phyloP scores from a whole-genome alignment of 2,113 vertebrate genomes.

The Bothrops jararaca region DNA sequence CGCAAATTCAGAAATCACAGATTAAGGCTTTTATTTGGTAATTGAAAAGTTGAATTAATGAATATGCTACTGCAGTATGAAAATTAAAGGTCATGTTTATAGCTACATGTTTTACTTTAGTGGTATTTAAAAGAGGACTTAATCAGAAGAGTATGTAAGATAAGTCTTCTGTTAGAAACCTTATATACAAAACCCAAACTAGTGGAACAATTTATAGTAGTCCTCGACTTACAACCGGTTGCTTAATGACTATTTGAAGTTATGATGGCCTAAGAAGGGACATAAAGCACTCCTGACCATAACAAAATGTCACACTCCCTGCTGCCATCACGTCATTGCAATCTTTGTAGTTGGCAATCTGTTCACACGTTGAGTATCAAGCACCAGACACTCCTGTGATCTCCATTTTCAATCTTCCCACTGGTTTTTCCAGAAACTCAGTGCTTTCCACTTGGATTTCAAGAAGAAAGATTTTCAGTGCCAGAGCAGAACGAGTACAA shows the following conservation, averaged over 20 bases:
- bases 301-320: neutral
- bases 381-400: neutral
- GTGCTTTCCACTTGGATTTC: neutral
- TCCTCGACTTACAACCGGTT: neutral
- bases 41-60: conserved; percentile 17
- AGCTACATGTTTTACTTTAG: neutral
- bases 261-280: neutral
- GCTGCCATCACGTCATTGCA: neutral
- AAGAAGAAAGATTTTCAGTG: neutral
- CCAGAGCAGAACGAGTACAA: neutral
- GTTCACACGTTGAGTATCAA: neutral
- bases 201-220: neutral
- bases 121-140: neutral
- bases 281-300: neutral
- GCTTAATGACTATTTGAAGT: neutral
- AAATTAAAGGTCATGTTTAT: conserved; percentile 21
- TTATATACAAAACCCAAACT: neutral
- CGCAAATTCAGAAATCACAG: neutral
- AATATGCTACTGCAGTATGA: neutral
- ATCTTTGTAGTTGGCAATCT: neutral
- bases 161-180: neutral
- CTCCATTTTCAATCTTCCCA: neutral
- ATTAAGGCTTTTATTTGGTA: neutral
- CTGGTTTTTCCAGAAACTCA: neutral
- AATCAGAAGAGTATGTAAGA: neutral